Conservation (phyloP, 2,888 invertebrate genomes). For the Napeogenes sylphis region DNA sequence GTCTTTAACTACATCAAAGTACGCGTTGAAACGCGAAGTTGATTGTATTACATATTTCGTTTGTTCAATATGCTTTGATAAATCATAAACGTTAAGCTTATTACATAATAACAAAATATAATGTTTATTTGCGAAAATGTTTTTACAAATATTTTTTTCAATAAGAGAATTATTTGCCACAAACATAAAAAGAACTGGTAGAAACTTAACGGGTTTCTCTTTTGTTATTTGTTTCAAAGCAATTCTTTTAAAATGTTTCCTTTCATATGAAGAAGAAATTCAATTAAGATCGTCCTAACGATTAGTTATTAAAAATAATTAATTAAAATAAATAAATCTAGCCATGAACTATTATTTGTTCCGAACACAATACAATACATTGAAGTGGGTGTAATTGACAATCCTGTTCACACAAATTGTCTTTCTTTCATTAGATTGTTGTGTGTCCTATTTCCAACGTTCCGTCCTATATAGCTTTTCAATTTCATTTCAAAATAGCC, state of each 20-base stretch:
- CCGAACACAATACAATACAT: neutral
- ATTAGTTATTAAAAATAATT: neutral
- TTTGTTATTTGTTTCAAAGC: no score
- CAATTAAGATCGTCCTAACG: neutral
- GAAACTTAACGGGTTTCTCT: no score
- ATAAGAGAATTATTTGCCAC: no score
- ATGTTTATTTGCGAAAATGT: no score
- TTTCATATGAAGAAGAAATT: no score
- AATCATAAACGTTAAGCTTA: no score
- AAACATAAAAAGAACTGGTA: no score
- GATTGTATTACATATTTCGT: neutral
- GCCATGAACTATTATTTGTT: neutral
- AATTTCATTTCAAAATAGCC: neutral
- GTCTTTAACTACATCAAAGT: neutral
- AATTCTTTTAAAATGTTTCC: no score
- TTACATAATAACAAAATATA: no score
- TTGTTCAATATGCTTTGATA: no score
- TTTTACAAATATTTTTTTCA: no score
- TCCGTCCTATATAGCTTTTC: constrained; percentile 15
- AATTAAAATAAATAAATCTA: neutral
- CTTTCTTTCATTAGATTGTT: constrained; percentile 14
- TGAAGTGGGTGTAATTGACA: constrained; percentile 10
- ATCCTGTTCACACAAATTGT: constrained; percentile 14
- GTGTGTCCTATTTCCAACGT: constrained; percentile 15
- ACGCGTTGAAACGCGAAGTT: neutral